Conservation (phyloP, 2,113 vertebrate species). For the Nanger granti region DNA sequence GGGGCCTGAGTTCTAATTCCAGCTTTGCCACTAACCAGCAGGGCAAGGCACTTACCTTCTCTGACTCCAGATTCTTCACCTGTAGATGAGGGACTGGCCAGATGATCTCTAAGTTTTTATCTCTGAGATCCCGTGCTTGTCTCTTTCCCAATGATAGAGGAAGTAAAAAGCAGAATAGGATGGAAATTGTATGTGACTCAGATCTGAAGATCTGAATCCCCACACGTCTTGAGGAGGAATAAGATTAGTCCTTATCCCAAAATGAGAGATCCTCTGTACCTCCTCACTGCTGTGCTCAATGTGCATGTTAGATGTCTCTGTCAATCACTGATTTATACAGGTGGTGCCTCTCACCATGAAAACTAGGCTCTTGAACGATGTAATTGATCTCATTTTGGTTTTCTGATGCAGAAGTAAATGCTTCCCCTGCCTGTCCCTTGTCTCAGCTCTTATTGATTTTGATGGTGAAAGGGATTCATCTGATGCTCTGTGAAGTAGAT, state of each 20-base stretch:
- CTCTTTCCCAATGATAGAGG: neutral
- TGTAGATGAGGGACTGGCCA: neutral
- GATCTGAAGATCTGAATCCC: neutral
- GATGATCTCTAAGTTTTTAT: neutral
- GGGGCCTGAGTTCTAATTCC: neutral
- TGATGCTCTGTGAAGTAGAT: neutral
- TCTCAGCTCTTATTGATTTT: conserved; percentile 39
- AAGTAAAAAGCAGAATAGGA: neutral
- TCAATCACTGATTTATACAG: neutral
- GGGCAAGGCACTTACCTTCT: neutral
- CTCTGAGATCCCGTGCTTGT: neutral
- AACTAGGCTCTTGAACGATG: neutral
- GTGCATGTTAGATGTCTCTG: neutral
- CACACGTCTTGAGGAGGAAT: neutral
- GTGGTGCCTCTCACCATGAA: neutral
- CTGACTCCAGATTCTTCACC: neutral
- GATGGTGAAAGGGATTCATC: conserved; percentile 36
- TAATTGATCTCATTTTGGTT: conserved; percentile 52
- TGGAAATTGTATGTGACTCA: neutral
- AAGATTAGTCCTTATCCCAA: neutral
- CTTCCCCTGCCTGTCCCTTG: conserved; percentile 30
- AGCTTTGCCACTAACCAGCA: neutral
- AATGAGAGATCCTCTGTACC: neutral
- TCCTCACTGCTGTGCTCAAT: neutral
- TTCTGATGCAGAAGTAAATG: neutral